Evolutionary conservation across 2,888 invertebrate species (phyloP), one percentile per base, ranked within the genome.

Genomic region (Gnatocerus cornutus): DNA sequence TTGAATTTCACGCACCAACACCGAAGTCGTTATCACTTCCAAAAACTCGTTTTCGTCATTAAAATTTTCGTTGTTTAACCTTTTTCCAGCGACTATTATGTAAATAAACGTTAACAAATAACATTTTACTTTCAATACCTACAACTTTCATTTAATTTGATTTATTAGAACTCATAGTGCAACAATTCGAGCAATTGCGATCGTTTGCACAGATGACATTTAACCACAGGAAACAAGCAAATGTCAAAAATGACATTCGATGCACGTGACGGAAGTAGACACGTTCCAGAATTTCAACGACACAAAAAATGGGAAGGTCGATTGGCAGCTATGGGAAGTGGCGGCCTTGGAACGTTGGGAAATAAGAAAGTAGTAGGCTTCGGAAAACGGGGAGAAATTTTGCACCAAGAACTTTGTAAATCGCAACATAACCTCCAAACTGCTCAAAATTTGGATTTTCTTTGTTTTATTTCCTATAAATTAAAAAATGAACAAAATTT

Each of bases 91-190:
- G 10, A 12, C 21, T 7, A 46, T 59, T 59, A 59, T 59, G 59
- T 59, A 59, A 59, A 59, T 59, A 59, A 59, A 59, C 53, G 30
- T 53, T 53, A 53, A 53, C 53, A 53, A 53, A 50, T 62, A 62
- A 39, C 65, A 65, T 65, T 65, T 65, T 65, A 48, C 65, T 65
- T 65, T 65, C 65, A 65, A 65, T 65, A 62, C 50, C 50, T 56
- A 56, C 56, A 65, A 65, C 65, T 65, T 65, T 65, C 66, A 66
- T 66, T 66, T 50, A 66, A 58, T 66, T 66, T 59, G 48, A 66
- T 58, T 66, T 66, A 30, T 66, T 66, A 41, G 29, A 46, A 16
- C 16, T 37, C 27, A 58, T 66, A 59, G 50, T 59, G 56, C 58
- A 66, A 58, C 52, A 58, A 58, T 48, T 30, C 58, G 29, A 56